Conservation (phyloP, 2,888 invertebrate genomes). For the Pheosia gnoma region DNA sequence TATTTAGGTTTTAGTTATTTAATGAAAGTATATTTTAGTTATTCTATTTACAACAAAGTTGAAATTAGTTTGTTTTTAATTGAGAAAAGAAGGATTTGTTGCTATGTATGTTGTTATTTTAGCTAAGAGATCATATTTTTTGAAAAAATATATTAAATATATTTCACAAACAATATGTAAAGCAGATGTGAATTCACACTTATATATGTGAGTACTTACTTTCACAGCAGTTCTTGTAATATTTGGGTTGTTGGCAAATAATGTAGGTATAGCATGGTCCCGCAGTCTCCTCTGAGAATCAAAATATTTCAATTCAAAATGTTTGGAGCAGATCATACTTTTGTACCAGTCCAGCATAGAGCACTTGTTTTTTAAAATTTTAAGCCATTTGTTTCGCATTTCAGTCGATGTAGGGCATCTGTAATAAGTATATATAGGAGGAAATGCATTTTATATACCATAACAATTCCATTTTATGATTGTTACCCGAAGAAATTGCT, state of each 20-base stretch:
- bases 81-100: too few relatives aligned
- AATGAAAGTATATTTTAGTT: too few relatives aligned
- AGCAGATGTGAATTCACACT: too few relatives aligned
- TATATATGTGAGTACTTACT: constrained; percentile 33
- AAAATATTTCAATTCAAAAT: constrained; percentile 70
- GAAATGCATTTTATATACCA: too few relatives aligned
- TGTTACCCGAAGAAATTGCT: constrained; percentile 32
- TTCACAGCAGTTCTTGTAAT: constrained; percentile 28
- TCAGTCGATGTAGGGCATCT: constrained; percentile 65
- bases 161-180: too few relatives aligned
- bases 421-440: constrained; percentile 21
- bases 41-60: too few relatives aligned
- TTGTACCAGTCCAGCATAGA: constrained; percentile 63
- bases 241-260: constrained; percentile 46
- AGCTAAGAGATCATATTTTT: too few relatives aligned
- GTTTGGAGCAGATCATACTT: constrained; percentile 72
- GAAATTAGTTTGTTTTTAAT: too few relatives aligned
- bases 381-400: constrained; percentile 70
- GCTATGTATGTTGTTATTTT: too few relatives aligned
- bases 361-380: constrained; percentile 64
- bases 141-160: too few relatives aligned
- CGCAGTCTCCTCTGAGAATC: constrained; percentile 63
- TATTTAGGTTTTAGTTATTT: too few relatives aligned
- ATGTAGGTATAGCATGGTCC: constrained; percentile 66
- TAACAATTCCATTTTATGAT: neutral